Conservation (phyloP, 2,797 vertebrate species). For the Macrochelys suwanniensis region DNA sequence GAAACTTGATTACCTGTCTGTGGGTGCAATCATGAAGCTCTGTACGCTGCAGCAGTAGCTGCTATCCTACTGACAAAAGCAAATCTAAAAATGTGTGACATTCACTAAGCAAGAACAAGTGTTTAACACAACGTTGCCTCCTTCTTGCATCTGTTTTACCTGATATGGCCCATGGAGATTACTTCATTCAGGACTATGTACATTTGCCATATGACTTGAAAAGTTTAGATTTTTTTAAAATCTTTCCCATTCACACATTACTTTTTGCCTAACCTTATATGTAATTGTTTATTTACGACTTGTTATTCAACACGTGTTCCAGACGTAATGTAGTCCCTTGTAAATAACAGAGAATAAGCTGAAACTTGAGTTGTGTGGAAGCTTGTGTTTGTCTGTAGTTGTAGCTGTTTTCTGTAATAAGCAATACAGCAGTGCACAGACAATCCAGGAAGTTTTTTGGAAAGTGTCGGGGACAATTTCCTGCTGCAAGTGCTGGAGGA, state of each 20-base stretch:
- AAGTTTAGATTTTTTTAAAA: background rate
- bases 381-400: background rate
- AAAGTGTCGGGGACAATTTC: too few relatives aligned
- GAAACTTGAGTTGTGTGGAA: background rate
- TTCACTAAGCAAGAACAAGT: background rate
- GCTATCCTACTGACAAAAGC: background rate
- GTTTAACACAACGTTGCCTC: background rate
- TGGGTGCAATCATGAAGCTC: background rate
- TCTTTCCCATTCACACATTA: background rate
- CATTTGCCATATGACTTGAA: background rate
- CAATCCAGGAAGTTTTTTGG: too few relatives aligned
- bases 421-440: background rate
- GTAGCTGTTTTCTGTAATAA: background rate
- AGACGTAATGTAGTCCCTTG: background rate
- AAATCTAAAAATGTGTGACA: background rate
- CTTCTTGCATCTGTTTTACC: background rate
- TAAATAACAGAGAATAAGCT: background rate
- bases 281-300: background rate
- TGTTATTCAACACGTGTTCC: background rate
- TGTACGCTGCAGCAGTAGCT: background rate
- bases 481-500: too few relatives aligned
- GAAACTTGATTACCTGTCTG: background rate
- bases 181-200: background rate
- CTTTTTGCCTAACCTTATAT: background rate
- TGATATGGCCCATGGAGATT: background rate